Evolutionary conservation across 1,140 invertebrate species (phyloP).

Genomic region (Melitaea cinxia): DNA sequence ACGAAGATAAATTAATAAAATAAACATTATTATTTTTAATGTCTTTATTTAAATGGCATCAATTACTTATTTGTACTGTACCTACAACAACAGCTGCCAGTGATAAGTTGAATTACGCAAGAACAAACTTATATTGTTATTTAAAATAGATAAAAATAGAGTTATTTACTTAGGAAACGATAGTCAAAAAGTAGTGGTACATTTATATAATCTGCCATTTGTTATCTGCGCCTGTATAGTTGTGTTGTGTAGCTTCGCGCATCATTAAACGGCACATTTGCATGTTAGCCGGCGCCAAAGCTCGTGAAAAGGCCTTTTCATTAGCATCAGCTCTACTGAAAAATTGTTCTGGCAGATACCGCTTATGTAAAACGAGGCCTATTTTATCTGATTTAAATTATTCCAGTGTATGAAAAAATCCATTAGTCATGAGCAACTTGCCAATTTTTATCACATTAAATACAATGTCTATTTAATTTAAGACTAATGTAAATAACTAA

Average conservation of each 20-base stretch:
- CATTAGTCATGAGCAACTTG: neutral
- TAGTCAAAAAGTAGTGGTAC: neutral
- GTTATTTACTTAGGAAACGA: neutral
- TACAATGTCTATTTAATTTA: neutral
- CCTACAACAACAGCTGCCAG: too few species aligned
- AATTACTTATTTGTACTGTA: too few species aligned
- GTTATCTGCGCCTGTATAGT: conserved; percentile 40
- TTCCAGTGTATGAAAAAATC: conserved; percentile 12
- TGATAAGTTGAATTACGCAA: too few species aligned
- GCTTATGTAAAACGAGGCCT: conserved; percentile 38
- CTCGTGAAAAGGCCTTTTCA: conserved; percentile 78
- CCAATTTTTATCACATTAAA: neutral
- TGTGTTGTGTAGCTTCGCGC: conserved; percentile 55
- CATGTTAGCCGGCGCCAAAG: conserved; percentile 68
- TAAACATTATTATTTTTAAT: conserved; percentile 18
- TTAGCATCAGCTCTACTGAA: conserved; percentile 73
- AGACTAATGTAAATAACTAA: conserved; percentile 8
- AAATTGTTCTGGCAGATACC: conserved; percentile 64
- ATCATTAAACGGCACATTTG: conserved; percentile 69
- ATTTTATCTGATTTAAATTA: conserved; percentile 40
- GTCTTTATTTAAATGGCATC: too few species aligned
- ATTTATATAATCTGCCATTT: conserved; percentile 21
- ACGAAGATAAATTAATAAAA: conserved; percentile 42
- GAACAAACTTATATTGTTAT: neutral
- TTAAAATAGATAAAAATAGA: neutral